Evolutionary conservation across 2,888 invertebrate genomes (phyloP), one percentile per base, ranked within the genome.

Genomic region (Zeuzera pyrina): DNA sequence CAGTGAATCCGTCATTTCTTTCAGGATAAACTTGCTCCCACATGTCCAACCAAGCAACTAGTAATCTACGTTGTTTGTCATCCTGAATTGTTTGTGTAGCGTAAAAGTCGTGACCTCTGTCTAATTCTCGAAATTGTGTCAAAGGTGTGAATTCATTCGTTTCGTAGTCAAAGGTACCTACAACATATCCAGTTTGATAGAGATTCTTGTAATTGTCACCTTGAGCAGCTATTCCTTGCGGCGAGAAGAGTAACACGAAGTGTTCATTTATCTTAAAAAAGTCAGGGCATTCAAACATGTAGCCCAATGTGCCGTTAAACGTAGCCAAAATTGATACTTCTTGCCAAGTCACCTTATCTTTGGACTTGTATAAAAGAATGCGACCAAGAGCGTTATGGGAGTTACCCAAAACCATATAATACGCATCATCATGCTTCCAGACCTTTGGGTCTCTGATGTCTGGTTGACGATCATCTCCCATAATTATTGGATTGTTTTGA

Each of bases 211-310:
- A 79, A 19, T 56, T 61, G 36, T 76, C 64, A 0, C 76, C 83
- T 23, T 64, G 42, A 1, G 70, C 38, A 30, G 47, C 2, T 0
- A 83, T 35, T 2, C 83, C 79, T 64, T 81, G 79, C 1, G 81
- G 74, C 3, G 79, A 84, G 33, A 85, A 64, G 2, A 85, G 39
- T 1, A 85, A 47, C 10, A 85, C 49, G 39, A 52, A 69, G 30
- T 55, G 46, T 0, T 68, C 72, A 12, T 58, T 35, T 0, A 85
- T 36, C 41, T 73, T 64, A 22, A 85, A 84, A 30, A 85, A 73
- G 40, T 84, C 84, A 0, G 85, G 85, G 52, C 85, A 85, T 45
- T 85, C 85, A 71, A 72, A 85, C 78, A 84, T 79, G 26, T 52
- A 74, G 1, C 77, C 77, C 1, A 76, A 55, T 10, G 40, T 46